Evolutionary conservation across 1,140 invertebrate genomes (phyloP).

Genomic region (Aphis craccivora): DNA sequence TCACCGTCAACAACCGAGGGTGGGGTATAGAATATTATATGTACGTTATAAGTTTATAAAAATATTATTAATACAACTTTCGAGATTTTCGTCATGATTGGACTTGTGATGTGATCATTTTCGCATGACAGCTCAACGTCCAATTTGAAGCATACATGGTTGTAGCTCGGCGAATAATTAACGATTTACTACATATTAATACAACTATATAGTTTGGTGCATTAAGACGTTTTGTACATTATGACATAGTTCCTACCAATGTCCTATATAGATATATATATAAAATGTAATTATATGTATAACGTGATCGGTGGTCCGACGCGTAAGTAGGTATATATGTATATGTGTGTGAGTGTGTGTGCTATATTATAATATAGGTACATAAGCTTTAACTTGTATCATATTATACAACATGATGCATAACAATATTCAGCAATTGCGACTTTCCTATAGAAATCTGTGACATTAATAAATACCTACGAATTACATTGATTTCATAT

Average conservation of each 20-base stretch:
- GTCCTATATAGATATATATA: neutral
- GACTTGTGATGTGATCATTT: neutral
- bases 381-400: neutral
- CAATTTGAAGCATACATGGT: slow-evolving; percentile 14
- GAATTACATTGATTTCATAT: neutral
- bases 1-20: neutral
- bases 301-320: neutral
- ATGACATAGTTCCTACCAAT: neutral
- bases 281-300: neutral
- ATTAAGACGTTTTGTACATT: neutral
- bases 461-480: neutral
- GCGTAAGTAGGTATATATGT: neutral
- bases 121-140: neutral
- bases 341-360: too few relatives aligned
- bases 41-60: neutral
- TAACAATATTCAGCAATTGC: neutral
- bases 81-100: slow-evolving; percentile 6
- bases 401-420: neutral
- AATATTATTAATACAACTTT: neutral
- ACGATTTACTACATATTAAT: neutral
- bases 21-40: neutral
- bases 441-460: neutral
- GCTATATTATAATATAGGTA: neutral
- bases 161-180: neutral
- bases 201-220: neutral